Percentiles rank a stretch among this genome's conserved stretches.
Conservation (phyloP, 1,140 invertebrate species). For the Bombus fervidus region DNA sequence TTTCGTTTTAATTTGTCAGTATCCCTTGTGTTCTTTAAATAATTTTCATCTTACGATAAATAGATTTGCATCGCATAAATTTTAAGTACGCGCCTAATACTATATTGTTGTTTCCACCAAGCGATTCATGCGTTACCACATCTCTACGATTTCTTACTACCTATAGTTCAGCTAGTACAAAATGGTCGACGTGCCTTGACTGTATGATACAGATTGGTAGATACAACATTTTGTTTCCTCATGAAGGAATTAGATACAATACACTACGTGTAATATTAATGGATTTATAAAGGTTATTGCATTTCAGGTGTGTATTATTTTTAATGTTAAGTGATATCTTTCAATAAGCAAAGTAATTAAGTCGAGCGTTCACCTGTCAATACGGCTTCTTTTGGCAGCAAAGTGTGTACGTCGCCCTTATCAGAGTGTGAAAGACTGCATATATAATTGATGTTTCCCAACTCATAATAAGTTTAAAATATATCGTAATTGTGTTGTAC, state of each 20-base stretch:
- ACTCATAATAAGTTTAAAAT: background rate
- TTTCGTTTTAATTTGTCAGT: background rate
- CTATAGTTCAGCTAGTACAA: conserved; percentile 55
- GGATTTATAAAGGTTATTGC: conserved; percentile 42
- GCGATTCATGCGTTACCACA: conserved; percentile 14
- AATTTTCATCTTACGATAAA: background rate
- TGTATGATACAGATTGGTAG: conserved; percentile 56
- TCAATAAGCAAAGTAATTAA: conserved; percentile 24
- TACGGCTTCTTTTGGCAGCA: conserved; percentile 58
- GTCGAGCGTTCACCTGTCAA: conserved; percentile 63
- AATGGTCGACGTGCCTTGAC: conserved; percentile 68
- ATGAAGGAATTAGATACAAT: conserved; percentile 40
- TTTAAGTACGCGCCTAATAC: conserved; percentile 9
- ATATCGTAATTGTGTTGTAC: background rate
- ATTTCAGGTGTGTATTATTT: conserved; percentile 53
- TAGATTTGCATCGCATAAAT: background rate
- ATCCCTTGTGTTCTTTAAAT: background rate
- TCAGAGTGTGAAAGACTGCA: conserved; percentile 36
- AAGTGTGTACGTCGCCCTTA: conserved; percentile 48
- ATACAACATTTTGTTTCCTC: conserved; percentile 51
- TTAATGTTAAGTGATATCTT: conserved; percentile 6
- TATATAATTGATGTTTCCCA: background rate
- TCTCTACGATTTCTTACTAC: conserved; percentile 27
- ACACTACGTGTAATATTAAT: conserved; percentile 49
- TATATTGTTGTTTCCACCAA: conserved; percentile 15